Evolutionary conservation across 2,888 invertebrate species (phyloP).

Genomic region (Coenonympha arcania): DNA sequence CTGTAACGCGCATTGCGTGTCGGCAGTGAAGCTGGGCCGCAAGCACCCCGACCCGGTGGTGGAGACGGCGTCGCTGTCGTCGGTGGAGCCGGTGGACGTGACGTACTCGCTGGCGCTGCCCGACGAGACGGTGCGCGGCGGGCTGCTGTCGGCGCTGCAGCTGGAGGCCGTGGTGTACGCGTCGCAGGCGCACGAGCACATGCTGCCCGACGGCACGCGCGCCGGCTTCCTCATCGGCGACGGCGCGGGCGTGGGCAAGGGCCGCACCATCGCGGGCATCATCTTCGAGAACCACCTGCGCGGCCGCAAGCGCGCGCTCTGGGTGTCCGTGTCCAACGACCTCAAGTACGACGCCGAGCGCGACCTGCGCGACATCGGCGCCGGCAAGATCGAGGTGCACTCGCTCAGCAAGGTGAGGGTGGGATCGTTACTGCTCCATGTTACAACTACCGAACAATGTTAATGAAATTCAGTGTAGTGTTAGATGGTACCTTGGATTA

Average conservation of each 20-base stretch:
- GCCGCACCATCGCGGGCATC: conserved; percentile 97
- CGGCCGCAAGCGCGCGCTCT: conserved; percentile 95
- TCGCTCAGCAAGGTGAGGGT: conserved; percentile 86
- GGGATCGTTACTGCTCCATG: too few relatives aligned
- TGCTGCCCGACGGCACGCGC: conserved; percentile 89
- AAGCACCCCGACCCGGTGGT: conserved; percentile 99
- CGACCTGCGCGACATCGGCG: conserved; percentile 96
- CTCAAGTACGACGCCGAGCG: conserved; percentile 98
- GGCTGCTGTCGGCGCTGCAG: conserved; percentile 94
- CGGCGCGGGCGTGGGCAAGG: conserved; percentile 98
- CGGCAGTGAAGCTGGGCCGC: conserved; percentile 88
- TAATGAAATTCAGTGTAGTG: too few relatives aligned
- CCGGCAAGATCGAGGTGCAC: conserved; percentile 89
- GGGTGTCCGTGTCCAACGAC: conserved; percentile 99
- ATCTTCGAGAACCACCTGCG: conserved; percentile 97
- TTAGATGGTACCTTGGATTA: too few relatives aligned
- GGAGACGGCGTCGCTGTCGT: conserved; percentile 97
- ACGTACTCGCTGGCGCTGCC: conserved; percentile 90
- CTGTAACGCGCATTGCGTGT: neutral
- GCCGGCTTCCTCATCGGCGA: conserved; percentile 98
- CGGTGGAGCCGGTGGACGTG: conserved; percentile 95
- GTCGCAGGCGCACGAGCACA: conserved; percentile 95
- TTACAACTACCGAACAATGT: too few relatives aligned
- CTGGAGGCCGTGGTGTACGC: conserved; percentile 98
- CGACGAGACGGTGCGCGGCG: conserved; percentile 85